Conservation (phyloP, 2,113 vertebrate species). For the Salvator merianae region DNA sequence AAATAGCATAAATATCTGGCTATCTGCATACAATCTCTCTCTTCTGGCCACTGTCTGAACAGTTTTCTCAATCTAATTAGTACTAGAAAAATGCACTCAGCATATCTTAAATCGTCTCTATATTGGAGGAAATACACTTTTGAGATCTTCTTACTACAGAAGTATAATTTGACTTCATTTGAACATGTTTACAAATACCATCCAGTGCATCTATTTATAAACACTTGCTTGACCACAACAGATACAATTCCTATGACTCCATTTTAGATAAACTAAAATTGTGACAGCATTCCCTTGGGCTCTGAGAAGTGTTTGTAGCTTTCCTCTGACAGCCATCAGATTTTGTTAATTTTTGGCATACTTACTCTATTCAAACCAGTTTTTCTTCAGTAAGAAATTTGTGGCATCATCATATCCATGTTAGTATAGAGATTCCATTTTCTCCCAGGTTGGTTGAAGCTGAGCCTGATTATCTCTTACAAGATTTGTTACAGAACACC, state of each 20-base stretch:
- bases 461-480: conserved; percentile 80
- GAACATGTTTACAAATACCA: conserved; percentile 17
- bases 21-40: not conserved
- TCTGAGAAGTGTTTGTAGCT: not conserved
- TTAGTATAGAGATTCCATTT: conserved; percentile 74
- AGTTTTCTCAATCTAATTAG: conserved; percentile 2
- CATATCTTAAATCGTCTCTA: conserved; percentile 15
- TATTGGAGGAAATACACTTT: not conserved
- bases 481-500: conserved; percentile 85
- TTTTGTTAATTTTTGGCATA: conserved; percentile 16
- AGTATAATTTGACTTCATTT: not conserved
- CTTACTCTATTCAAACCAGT: conserved; percentile 73
- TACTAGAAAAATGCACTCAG: not conserved
- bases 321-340: conserved; percentile 27
- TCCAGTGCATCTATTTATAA: not conserved
- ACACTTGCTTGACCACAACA: conserved; percentile 10
- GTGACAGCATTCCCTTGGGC: conserved; percentile 23
- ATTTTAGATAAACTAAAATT: conserved; percentile 30
- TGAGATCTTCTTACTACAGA: conserved; percentile 10
- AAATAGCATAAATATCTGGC: not conserved
- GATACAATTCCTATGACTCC: not conserved
- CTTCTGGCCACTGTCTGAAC: not conserved
- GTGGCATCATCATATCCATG: conserved; percentile 82
- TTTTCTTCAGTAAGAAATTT: conserved; percentile 80
- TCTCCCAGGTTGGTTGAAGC: conserved; percentile 79